phyloP scores from a whole-genome alignment of 2,797 vertebrate species.

The Acanthurus lineatus region DNA sequence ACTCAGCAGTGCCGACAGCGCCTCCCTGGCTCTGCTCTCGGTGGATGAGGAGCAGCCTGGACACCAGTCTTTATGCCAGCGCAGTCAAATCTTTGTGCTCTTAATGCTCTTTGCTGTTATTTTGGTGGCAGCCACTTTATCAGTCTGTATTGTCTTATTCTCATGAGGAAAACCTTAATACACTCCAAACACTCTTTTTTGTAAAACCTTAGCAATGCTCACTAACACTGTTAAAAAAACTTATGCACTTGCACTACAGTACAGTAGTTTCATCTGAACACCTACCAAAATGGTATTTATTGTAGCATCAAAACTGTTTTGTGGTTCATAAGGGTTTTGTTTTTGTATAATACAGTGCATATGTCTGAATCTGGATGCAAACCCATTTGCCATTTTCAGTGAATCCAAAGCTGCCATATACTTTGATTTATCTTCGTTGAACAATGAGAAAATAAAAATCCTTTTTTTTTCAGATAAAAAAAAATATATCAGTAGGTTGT shows the following conservation, averaged over 20 bases:
- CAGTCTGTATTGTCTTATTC: slow-evolving; percentile 75
- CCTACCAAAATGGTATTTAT: background rate
- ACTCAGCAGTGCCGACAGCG: slow-evolving; percentile 77
- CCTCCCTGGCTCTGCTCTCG: slow-evolving; percentile 77
- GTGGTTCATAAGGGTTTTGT: background rate
- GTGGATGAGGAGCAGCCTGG: slow-evolving; percentile 77
- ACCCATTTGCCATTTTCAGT: slow-evolving; percentile 47
- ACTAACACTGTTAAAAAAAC: slow-evolving; percentile 8
- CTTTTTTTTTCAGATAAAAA: background rate
- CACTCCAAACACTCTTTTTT: background rate
- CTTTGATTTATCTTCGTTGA: slow-evolving; percentile 32
- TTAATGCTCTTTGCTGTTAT: slow-evolving; percentile 65
- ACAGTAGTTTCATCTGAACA: slow-evolving; percentile 11
- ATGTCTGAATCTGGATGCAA: slow-evolving; percentile 19
- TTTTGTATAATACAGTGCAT: background rate
- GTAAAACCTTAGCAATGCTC: slow-evolving; percentile 24
- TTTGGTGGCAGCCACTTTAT: slow-evolving; percentile 65
- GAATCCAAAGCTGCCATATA: slow-evolving; percentile 56
- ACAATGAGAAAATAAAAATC: slow-evolving; percentile 20
- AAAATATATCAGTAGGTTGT: background rate
- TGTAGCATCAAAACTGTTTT: background rate
- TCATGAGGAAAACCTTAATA: slow-evolving; percentile 59
- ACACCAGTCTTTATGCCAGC: slow-evolving; percentile 52
- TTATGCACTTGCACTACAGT: slow-evolving; percentile 12
- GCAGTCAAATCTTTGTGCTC: slow-evolving; percentile 53